Conservation (phyloP, 2,113 vertebrate genomes). For the Vireo altiloquus region DNA sequence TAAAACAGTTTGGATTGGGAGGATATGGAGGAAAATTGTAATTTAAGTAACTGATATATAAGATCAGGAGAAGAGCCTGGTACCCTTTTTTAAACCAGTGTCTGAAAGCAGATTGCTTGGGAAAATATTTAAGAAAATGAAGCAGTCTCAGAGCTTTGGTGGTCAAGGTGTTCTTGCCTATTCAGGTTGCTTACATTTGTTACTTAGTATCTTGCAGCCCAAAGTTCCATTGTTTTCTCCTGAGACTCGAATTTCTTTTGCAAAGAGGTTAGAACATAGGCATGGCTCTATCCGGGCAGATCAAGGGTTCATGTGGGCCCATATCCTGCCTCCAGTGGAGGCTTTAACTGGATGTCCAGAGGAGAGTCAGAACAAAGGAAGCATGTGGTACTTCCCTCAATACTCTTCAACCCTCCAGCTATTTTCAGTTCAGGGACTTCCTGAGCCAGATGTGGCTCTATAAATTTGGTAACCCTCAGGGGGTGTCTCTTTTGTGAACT, state of each 20-base stretch:
- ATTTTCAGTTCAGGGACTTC: constrained; percentile 25
- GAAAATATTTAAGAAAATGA: background rate
- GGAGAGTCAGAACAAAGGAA: background rate
- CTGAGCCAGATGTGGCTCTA: constrained; percentile 25
- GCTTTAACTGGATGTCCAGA: background rate
- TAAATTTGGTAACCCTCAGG: constrained; percentile 25
- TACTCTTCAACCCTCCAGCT: background rate
- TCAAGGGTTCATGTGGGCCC: background rate
- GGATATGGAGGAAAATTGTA: background rate
- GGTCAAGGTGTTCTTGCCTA: background rate
- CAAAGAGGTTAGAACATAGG: background rate
- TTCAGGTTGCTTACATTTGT: background rate
- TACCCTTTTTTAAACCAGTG: background rate
- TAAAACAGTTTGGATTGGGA: background rate
- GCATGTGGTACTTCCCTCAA: background rate
- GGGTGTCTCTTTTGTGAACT: background rate
- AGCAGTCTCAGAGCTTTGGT: background rate
- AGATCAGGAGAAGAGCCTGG: background rate
- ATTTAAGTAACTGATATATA: background rate
- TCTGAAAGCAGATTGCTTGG: background rate
- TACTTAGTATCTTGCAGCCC: background rate
- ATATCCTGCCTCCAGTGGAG: background rate
- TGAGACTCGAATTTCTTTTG: background rate
- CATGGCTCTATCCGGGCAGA: background rate
- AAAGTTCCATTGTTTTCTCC: background rate